Conservation (phyloP, 2,113 vertebrate species). For the Callopanchax toddi region DNA sequence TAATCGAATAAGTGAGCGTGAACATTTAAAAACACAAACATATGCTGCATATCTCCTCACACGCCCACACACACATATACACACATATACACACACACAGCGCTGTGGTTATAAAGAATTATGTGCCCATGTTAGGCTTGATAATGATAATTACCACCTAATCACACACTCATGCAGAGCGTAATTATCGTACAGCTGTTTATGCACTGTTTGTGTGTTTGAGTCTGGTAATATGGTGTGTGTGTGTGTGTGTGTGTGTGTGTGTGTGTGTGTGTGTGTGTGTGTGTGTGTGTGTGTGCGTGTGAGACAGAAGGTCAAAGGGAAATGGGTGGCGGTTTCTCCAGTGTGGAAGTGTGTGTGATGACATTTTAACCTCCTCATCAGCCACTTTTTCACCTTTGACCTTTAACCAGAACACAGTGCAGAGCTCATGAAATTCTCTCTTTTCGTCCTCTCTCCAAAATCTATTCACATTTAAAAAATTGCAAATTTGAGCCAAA, state of each 20-base stretch:
- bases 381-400: slow-evolving; percentile 35
- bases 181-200: slow-evolving; percentile 43
- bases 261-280: background rate
- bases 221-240: slow-evolving; percentile 3
- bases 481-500: background rate
- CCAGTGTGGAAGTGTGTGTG: slow-evolving; percentile 63
- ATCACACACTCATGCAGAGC: slow-evolving; percentile 40
- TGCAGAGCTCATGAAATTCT: background rate
- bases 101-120: slow-evolving; percentile 25
- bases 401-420: slow-evolving; percentile 28
- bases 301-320: slow-evolving; percentile 36
- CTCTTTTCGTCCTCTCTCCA: background rate
- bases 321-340: slow-evolving; percentile 48
- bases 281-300: background rate
- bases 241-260: background rate
- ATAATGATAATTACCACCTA: slow-evolving; percentile 54
- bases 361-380: slow-evolving; percentile 59
- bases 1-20: background rate
- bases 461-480: background rate
- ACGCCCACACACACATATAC: background rate
- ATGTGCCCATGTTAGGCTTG: slow-evolving; percentile 34
- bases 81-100: slow-evolving; percentile 12
- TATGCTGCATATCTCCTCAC: background rate
- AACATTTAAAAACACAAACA: slow-evolving; percentile 13
- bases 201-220: slow-evolving; percentile 12